Percentiles rank a stretch among this genome's conserved stretches.
Conservation (phyloP, 2,888 invertebrate species). For the Anodontia alba region DNA sequence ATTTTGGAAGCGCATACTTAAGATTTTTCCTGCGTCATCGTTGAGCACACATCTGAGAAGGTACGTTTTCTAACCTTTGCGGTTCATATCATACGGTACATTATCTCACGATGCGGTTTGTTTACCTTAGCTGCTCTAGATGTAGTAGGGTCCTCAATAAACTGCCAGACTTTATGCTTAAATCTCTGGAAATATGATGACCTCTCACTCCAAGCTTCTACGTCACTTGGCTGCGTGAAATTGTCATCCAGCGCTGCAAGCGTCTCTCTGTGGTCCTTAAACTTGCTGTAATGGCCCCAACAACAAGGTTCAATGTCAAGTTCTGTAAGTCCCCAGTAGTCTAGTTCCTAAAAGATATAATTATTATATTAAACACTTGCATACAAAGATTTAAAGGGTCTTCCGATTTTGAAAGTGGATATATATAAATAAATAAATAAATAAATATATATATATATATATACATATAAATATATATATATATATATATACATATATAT, state of each 20-base stretch:
- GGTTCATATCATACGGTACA: too few species aligned
- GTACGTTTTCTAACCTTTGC: too few species aligned
- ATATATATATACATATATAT: too few species aligned
- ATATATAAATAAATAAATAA: too few species aligned
- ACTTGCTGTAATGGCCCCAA: slow-evolving; percentile 83
- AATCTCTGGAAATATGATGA: slow-evolving; percentile 67
- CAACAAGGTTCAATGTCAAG: slow-evolving; percentile 84
- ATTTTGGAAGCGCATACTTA: too few species aligned
- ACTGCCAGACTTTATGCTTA: slow-evolving; percentile 77
- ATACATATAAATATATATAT: too few species aligned
- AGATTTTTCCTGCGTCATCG: too few species aligned
- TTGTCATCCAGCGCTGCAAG: slow-evolving; percentile 82
- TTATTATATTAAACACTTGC: background rate
- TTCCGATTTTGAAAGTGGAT: too few species aligned
- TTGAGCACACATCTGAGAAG: too few species aligned
- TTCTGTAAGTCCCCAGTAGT: slow-evolving; percentile 83
- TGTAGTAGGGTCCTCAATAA: slow-evolving; percentile 81
- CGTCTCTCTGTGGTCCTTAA: slow-evolving; percentile 82
- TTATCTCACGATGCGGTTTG: too few species aligned
- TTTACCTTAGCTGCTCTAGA: slow-evolving; percentile 79
- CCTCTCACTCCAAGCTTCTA: slow-evolving; percentile 73
- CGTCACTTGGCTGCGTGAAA: slow-evolving; percentile 75
- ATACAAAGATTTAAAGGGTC: too few species aligned
- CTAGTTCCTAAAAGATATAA: slow-evolving; percentile 78
- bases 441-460: too few species aligned